Evolutionary conservation across 1,140 invertebrate species (phyloP).

Genomic region (Asobara japonica): DNA sequence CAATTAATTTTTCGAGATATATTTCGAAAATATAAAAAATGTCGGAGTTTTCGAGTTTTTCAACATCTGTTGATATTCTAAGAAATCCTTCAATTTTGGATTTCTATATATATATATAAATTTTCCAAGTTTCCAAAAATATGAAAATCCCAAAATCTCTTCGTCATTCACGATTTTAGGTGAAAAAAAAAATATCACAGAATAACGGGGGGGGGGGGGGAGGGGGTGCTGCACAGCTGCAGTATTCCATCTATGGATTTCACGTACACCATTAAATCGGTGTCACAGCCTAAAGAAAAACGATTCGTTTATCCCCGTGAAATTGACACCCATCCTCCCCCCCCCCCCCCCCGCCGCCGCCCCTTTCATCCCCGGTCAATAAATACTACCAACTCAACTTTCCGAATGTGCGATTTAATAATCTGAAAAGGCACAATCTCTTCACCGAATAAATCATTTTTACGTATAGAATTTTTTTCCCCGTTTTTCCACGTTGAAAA

Average conservation of each 20-base stretch:
- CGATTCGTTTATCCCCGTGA: conserved; percentile 1
- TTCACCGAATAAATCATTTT: conserved; percentile 3
- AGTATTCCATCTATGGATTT: not conserved
- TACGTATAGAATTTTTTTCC: not conserved
- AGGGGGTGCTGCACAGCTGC: not conserved
- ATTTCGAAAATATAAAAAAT: too few relatives aligned
- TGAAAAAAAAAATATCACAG: not conserved
- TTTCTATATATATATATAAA: too few relatives aligned
- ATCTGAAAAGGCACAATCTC: not conserved
- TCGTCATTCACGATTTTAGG: too few relatives aligned
- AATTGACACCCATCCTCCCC: not conserved
- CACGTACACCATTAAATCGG: not conserved
- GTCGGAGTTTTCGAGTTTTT: too few relatives aligned
- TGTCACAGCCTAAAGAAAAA: not conserved
- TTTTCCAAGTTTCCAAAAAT: too few relatives aligned
- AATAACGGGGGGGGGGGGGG: too few relatives aligned
- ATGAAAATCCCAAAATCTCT: too few relatives aligned
- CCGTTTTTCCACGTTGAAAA: not conserved
- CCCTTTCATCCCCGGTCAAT: not conserved
- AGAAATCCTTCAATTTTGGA: too few relatives aligned
- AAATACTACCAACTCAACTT: not conserved
- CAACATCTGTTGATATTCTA: too few relatives aligned
- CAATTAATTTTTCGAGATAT: too few relatives aligned
- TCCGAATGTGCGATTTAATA: not conserved
- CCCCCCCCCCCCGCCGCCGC: not conserved